Conservation (phyloP, 2,888 invertebrate species). For the Argynnis bischoffii region DNA sequence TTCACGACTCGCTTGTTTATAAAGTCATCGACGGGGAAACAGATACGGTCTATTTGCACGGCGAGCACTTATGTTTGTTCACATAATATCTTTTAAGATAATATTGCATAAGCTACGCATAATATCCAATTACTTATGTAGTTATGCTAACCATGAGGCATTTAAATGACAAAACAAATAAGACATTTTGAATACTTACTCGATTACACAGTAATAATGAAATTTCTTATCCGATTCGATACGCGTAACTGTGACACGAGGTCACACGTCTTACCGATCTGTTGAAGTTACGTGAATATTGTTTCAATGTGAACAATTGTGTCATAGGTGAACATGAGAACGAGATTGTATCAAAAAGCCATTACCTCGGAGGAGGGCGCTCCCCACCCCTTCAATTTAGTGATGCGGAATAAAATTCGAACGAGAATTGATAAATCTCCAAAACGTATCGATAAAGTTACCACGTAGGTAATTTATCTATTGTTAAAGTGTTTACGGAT, state of each 20-base stretch:
- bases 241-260: conserved; percentile 58
- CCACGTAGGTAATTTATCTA: conserved; percentile 50
- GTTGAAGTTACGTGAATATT: conserved; percentile 67
- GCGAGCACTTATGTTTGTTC: conserved; percentile 62
- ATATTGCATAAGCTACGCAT: conserved; percentile 69
- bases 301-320: conserved; percentile 68
- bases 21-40: conserved; percentile 75
- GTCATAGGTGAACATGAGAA: conserved; percentile 62
- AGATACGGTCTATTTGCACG: conserved; percentile 76
- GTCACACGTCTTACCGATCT: conserved; percentile 62
- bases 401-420: conserved; percentile 72
- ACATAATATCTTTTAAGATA: conserved; percentile 69
- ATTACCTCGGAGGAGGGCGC: conserved; percentile 56
- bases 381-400: conserved; percentile 55
- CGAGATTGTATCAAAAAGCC: conserved; percentile 67
- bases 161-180: conserved; percentile 52
- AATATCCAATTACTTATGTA: conserved; percentile 57
- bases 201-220: conserved; percentile 43
- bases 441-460: conserved; percentile 53
- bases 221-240: conserved; percentile 53
- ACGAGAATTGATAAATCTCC: conserved; percentile 71
- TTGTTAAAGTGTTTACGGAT: conserved; percentile 62
- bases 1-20: conserved; percentile 79
- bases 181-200: conserved; percentile 39
- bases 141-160: conserved; percentile 50